These are phyloP conservation scores for Dendropsophus ebraccatus DNA, from an alignment of 2,113 vertebrate genomes.

Conservation along the genomic window DNA sequence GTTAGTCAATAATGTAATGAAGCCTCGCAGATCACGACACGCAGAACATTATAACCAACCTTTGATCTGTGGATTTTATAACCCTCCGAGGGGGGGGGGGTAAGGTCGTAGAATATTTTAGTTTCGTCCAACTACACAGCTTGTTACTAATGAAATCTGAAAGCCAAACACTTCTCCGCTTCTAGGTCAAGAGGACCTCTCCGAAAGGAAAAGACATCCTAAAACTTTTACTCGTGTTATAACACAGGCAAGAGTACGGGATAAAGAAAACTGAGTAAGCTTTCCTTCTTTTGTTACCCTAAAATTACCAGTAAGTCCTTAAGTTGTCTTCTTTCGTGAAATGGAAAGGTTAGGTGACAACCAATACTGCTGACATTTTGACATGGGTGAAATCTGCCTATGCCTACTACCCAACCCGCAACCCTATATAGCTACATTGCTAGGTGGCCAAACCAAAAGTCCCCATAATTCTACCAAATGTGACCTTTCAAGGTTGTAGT, in stretches of 20 bases:
- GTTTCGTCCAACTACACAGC: not conserved
- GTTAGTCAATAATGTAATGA: constrained; percentile 39
- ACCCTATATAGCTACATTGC: too few relatives aligned
- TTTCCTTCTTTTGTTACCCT: too few relatives aligned
- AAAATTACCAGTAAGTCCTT: not conserved
- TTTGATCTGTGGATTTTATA: constrained; percentile 41
- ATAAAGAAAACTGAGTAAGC: not conserved
- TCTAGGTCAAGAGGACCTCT: constrained; percentile 26
- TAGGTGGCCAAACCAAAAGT: too few relatives aligned
- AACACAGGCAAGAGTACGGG: not conserved
- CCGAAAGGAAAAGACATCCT: not conserved
- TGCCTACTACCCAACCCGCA: too few relatives aligned
- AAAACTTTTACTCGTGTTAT: not conserved
- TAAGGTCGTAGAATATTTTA: constrained; percentile 23
- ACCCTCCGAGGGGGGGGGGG: not conserved
- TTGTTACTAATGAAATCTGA: constrained; percentile 32
- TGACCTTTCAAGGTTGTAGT: too few relatives aligned
- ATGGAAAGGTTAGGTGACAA: not conserved
- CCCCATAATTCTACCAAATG: too few relatives aligned
- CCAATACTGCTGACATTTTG: not conserved
- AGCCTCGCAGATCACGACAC: constrained; percentile 24
- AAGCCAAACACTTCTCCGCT: constrained; percentile 27
- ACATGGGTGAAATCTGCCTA: too few relatives aligned
- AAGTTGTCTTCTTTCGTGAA: not conserved
- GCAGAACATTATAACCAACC: not conserved